These are phyloP conservation scores for Rafetus swinhoei DNA, from an alignment of 2,113 vertebrate species.

Conservation along the genomic window DNA sequence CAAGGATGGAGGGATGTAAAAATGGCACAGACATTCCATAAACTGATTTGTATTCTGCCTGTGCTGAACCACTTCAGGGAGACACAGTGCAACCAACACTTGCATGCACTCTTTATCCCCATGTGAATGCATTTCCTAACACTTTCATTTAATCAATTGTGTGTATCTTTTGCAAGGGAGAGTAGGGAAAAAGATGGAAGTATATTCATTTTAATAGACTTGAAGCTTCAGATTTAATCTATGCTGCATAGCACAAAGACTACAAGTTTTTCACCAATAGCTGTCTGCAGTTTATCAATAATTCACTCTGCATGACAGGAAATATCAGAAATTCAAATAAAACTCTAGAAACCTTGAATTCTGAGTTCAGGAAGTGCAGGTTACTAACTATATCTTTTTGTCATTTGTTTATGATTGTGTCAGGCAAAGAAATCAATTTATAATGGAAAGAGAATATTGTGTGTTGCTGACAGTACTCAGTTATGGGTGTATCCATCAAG, in stretches of 20 bases:
- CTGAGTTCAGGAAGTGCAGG: neutral
- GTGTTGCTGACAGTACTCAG: neutral
- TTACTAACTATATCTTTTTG: neutral
- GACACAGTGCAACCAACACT: neutral
- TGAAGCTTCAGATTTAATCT: neutral
- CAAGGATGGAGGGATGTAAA: neutral
- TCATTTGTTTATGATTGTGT: neutral
- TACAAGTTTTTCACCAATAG: neutral
- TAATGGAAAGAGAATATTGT: neutral
- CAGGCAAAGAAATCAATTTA: neutral
- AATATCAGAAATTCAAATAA: neutral
- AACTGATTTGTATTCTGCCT: neutral
- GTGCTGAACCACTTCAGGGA: neutral
- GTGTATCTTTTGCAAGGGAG: neutral
- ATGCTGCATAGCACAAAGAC: neutral
- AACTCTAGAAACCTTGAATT: neutral
- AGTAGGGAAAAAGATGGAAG: neutral
- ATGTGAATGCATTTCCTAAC: neutral
- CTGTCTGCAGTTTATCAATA: neutral
- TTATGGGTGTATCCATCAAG: fast-evolving
- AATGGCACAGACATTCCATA: neutral
- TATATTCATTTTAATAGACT: neutral
- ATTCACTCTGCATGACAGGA: neutral
- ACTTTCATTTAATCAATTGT: neutral
- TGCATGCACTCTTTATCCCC: neutral